Base-by-base conservation (phyloP, 2,888 invertebrate genomes). In the Cotesia congregata region DNA sequence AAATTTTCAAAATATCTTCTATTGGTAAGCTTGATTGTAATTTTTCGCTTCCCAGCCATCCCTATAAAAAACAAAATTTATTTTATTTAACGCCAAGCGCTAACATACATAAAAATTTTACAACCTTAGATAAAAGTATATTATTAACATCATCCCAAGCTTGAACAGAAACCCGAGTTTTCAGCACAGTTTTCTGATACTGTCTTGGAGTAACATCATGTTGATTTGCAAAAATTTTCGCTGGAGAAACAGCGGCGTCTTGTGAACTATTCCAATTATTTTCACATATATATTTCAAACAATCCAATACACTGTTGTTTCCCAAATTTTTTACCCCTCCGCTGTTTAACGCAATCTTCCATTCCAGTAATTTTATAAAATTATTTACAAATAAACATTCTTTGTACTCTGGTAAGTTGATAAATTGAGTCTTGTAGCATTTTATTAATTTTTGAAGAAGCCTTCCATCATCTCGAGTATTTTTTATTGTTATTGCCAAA, bases 111-210 rank as follows among this genome's bases (percentile, higher is more conserved):
- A n/a, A n/a, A n/a, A n/a, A 72, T 61, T 17, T 30, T 30, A 30
- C 30, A 30, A 93, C 93, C 87, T 93, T 93, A 80, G 93, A 92
- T 67, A 93, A 90, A 68, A 93, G 92, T 9, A 94, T 86, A 64
- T 90, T 90, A 84, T 93, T 93, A 0, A 94, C 91, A 12, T 93
- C 91, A 0, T 92, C 92, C 94, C 94, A 94, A 60, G 92, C 92
- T 76, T 91, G 91, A 1, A 90, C 85, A 64, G 91, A 91, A 0
- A 93, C 92, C 85, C 92, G 91, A 0, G 93, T 93, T 79, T 92
- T 92, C 0, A 95, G 83, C 0, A 93, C 93, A 0, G 93, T 92
- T 93, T 94, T 94, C 81, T 95, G 94, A 83, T 93, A 94, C 79
- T 94, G 94, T 1, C 92, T 90, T 0, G 92, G 90, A 5, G 89